phyloP scores from a whole-genome alignment of 1,140 invertebrate genomes.

The Caenorhabditis tropicalis region DNA sequence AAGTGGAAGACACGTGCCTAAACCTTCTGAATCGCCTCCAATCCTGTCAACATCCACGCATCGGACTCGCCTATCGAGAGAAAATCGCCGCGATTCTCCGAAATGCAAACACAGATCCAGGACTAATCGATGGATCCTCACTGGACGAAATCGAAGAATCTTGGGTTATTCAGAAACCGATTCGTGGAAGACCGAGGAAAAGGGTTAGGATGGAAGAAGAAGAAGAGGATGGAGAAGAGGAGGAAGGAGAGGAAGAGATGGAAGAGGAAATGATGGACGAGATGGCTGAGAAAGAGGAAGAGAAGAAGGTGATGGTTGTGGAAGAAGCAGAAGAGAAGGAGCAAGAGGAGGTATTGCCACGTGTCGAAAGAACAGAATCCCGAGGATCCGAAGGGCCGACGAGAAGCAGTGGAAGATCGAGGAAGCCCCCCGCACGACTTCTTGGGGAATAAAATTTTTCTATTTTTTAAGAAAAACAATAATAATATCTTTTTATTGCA shows the following conservation, averaged over 20 bases:
- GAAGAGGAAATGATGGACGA: neutral
- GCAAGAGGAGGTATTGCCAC: neutral
- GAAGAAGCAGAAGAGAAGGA: neutral
- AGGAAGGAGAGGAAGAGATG: neutral
- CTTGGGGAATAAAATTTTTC: neutral
- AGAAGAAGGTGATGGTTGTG: neutral
- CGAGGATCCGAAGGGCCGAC: neutral
- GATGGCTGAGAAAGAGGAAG: neutral
- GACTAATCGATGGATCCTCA: neutral
- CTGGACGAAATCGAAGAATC: neutral
- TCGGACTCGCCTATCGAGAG: neutral
- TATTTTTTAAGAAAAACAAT: neutral
- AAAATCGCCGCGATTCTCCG: neutral
- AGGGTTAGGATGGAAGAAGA: neutral
- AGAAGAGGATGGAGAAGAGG: neutral
- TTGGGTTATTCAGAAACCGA: slow-evolving; percentile 8
- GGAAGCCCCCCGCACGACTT: neutral
- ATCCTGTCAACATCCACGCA: neutral
- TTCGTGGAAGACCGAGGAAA: neutral
- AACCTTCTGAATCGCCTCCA: neutral
- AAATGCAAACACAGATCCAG: neutral
- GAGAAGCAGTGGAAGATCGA: slow-evolving; percentile 1
- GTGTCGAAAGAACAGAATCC: neutral
- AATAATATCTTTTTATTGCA: no score
- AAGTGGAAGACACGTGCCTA: slow-evolving; percentile 8